Base-by-base conservation (phyloP, 2,888 invertebrate genomes). In the Fabriciana adippe region DNA sequence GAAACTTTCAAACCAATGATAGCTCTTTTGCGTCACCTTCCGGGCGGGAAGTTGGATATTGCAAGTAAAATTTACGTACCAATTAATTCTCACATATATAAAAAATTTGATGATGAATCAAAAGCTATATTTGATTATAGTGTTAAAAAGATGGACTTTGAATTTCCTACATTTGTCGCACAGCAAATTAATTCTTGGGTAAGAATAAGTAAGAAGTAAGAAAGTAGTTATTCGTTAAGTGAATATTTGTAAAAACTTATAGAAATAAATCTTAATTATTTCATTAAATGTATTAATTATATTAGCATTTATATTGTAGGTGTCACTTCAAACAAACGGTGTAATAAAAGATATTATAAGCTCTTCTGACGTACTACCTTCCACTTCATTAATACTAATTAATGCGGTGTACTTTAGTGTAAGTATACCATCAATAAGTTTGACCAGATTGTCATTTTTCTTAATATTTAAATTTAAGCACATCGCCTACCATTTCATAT, bases 341-440 rank as follows among this genome's bases (percentile, higher is more conserved):
- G 96, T 95, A 85, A 98, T 99, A 63, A 93, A 93, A 69, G 87
- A 96, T 64, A 87, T 98, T 0, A 81, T 98, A 66, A 76, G 86
- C 0, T 35, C 94, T 0, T 88, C 81, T 26, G 88, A 92, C 71
- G 83, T 97, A 11, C 71, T 86, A 71, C 64, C 56, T 0, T 74
- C 81, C 0, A 94, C 95, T 0, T 92, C 94, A 47, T 77, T 96
- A 69, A 92, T 97, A 1, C 84, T 97, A 5, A 94, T 96, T 0
- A 97, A 97, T 82, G 97, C 97, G 0, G 93, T 97, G 14, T 96
- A 97, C 83, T 97, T 97, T 87, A 95, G 95, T 81, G 94, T 93
- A 75, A 77, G 83, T 79, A 26, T 47, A n/a, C 5, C 14, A 47
- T 48, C 11, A 57, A 11, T n/a, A 41, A 11, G 35, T 41, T 41